phyloP scores from a whole-genome alignment of 1,140 invertebrate genomes.

The Cheumatopsyche charites region DNA sequence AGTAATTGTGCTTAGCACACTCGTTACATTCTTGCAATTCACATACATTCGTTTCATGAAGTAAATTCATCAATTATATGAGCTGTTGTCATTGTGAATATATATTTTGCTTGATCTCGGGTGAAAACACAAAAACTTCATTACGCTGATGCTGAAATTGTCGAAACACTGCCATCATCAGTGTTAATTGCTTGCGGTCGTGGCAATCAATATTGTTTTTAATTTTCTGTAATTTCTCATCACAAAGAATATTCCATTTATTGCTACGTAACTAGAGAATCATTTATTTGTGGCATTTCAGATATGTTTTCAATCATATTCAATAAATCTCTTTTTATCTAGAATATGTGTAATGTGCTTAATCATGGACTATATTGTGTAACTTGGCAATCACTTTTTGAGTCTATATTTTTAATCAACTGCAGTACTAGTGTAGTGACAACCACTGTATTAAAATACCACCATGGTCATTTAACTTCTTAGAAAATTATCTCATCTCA shows the following conservation, averaged over 20 bases:
- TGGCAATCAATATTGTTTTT: conserved; percentile 17
- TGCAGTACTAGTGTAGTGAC: conserved; percentile 45
- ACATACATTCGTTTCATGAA: conserved; percentile 28
- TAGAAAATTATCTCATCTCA: background rate
- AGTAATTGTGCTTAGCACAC: conserved; percentile 44
- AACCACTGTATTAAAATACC: conserved; percentile 42
- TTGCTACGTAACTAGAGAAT: conserved; percentile 23
- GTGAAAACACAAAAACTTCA: conserved; percentile 17
- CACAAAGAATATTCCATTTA: background rate
- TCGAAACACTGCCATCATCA: background rate
- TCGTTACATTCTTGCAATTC: conserved; percentile 40
- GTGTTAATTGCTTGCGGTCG: conserved; percentile 6
- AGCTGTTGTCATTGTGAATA: conserved; percentile 28
- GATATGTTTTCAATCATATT: conserved; percentile 43
- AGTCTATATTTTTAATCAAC: conserved; percentile 47
- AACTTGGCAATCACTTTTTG: conserved; percentile 47
- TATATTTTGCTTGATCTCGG: conserved; percentile 31
- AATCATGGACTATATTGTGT: conserved; percentile 48
- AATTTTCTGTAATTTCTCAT: no score
- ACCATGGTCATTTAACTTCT: conserved; percentile 48
- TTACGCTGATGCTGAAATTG: conserved; percentile 17
- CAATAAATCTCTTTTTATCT: conserved; percentile 47
- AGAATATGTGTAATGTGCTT: conserved; percentile 48
- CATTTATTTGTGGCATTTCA: conserved; percentile 42
- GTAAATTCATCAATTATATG: conserved; percentile 11